Evolutionary conservation across 2,113 vertebrate genomes (phyloP).

Genomic region (Erythrolamprus reginae): DNA sequence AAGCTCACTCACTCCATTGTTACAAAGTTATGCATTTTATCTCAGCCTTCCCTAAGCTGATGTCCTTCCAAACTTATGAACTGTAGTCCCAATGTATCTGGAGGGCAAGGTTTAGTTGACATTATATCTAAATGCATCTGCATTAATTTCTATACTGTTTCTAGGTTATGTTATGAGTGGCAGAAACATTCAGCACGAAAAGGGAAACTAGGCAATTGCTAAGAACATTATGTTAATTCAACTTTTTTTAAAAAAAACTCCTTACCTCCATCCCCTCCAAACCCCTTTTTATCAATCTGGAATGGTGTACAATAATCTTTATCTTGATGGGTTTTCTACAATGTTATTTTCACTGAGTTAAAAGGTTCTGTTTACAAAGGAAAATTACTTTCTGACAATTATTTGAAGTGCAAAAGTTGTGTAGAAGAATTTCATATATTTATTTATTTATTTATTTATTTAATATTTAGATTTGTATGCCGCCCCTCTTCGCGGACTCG

Average conservation of each 20-base stretch:
- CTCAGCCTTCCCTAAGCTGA: background rate
- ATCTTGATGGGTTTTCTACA: background rate
- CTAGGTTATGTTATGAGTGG: background rate
- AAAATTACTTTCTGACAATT: background rate
- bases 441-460: too few relatives aligned
- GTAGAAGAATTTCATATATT: background rate
- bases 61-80: background rate
- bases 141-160: background rate
- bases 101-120: background rate
- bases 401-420: background rate
- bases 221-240: background rate
- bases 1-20: background rate
- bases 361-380: background rate
- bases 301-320: background rate
- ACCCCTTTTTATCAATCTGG: background rate
- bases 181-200: background rate
- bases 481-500: too few relatives aligned
- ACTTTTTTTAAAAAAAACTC: background rate
- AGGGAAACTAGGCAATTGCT: background rate
- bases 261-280: background rate
- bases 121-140: background rate
- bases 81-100: background rate
- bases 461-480: too few relatives aligned
- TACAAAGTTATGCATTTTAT: background rate
- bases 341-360: background rate